A percentile compares a stretch with the other conserved stretches of the same genome.
phyloP scores from a whole-genome alignment of 1,140 invertebrate genomes.

The Cataglyphis hispanica region DNA sequence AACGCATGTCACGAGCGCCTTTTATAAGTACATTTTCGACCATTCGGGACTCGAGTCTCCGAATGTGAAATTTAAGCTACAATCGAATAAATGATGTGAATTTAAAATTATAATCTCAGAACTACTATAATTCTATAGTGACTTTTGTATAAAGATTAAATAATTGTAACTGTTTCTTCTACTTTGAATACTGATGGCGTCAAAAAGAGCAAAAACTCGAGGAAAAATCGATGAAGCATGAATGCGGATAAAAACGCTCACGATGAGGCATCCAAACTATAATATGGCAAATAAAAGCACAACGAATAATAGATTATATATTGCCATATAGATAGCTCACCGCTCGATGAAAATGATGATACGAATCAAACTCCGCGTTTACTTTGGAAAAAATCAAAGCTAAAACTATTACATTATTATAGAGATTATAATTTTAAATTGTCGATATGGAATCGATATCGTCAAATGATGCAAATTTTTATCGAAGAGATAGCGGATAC shows the following conservation, averaged over 20 bases:
- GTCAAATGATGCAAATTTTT: not conserved
- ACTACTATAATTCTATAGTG: not conserved
- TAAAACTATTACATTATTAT: slow-evolving; percentile 87
- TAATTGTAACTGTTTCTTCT: not conserved
- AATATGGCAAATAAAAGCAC: slow-evolving; percentile 76
- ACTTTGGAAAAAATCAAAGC: slow-evolving; percentile 93
- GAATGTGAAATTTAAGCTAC: slow-evolving; percentile 24
- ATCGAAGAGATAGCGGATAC: not conserved
- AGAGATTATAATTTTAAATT: too few relatives aligned
- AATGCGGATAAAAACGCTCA: slow-evolving; percentile 92
- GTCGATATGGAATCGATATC: not conserved
- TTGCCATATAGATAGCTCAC: slow-evolving; percentile 78
- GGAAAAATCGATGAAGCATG: slow-evolving; percentile 93
- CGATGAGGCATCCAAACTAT: slow-evolving; percentile 89
- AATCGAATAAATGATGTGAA: not conserved
- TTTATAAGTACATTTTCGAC: slow-evolving; percentile 36
- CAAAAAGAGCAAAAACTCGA: slow-evolving; percentile 91
- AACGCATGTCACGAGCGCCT: not conserved
- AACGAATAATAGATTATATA: slow-evolving; percentile 74
- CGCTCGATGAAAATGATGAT: slow-evolving; percentile 89
- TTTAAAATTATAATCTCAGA: slow-evolving; percentile 3
- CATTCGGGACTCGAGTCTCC: not conserved
- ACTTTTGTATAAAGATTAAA: slow-evolving; percentile 1
- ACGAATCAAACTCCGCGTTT: slow-evolving; percentile 85
- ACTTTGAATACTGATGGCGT: slow-evolving; percentile 71